A percentile compares a stretch with the other conserved stretches of the same genome.
These are phyloP conservation scores for Gandaritis pyraliata DNA, from an alignment of 2,888 invertebrate genomes.

Conservation along the genomic window DNA sequence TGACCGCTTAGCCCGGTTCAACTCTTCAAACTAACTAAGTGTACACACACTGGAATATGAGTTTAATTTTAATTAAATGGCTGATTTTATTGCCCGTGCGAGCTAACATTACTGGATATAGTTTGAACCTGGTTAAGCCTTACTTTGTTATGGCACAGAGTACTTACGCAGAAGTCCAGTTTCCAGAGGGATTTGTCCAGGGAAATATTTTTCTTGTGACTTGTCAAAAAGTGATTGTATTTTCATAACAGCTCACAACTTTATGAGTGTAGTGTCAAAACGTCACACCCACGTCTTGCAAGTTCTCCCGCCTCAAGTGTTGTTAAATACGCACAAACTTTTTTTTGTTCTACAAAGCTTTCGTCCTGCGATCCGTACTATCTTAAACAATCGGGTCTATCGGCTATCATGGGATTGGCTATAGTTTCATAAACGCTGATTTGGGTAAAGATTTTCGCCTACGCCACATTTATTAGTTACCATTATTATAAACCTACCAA, in stretches of 20 bases:
- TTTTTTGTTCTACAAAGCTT: not conserved
- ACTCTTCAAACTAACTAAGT: constrained; percentile 21
- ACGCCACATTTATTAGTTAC: constrained; percentile 10
- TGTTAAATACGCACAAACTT: not conserved
- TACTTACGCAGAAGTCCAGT: no score
- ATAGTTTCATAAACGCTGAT: constrained; percentile 1
- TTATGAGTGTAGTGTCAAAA: not conserved
- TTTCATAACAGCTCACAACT: not conserved
- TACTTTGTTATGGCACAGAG: not conserved
- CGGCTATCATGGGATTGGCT: not conserved
- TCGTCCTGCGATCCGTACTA: not conserved
- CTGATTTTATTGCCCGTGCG: constrained; percentile 5
- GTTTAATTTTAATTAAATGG: constrained; percentile 16
- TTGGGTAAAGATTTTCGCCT: constrained; percentile 4
- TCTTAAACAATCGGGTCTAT: not conserved
- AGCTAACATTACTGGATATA: constrained; percentile 3
- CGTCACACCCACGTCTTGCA: not conserved
- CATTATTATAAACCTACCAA: constrained; percentile 28
- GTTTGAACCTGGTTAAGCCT: not conserved
- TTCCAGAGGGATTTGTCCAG: no score
- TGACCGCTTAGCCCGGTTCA: constrained; percentile 14
- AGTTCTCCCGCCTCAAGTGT: not conserved
- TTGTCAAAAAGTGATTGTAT: not conserved
- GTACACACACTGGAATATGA: constrained; percentile 17
- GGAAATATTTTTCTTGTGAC: not conserved